A percentile compares a stretch with the other conserved stretches of the same genome.
These are phyloP conservation scores for Silurus glanis DNA, from an alignment of 2,113 vertebrate species.

Conservation along the genomic window DNA sequence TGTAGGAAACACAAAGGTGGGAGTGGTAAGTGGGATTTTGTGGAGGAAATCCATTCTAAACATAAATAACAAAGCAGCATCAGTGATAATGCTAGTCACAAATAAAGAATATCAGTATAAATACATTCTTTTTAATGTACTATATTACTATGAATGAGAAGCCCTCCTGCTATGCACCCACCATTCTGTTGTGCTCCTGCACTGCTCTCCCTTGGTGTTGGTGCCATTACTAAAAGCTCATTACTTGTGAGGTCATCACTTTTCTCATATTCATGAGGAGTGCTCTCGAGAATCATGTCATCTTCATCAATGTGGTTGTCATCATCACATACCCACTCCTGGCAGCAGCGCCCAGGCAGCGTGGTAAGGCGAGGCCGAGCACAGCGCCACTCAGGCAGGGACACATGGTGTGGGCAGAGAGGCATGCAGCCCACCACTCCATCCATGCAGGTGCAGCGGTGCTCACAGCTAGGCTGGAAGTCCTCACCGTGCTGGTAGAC, in stretches of 20 bases:
- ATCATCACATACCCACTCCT: constrained; percentile 63
- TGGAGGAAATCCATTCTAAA: constrained; percentile 55
- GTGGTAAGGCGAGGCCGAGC: constrained; percentile 54
- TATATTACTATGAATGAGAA: background rate
- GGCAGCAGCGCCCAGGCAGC: constrained; percentile 60
- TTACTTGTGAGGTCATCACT: constrained; percentile 49
- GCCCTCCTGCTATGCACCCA: background rate
- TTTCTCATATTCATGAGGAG: background rate
- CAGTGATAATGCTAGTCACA: background rate
- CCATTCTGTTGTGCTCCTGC: constrained; percentile 47
- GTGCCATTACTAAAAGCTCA: constrained; percentile 51
- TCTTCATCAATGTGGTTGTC: constrained; percentile 58
- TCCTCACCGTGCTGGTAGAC: constrained; percentile 66
- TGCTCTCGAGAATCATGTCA: constrained; percentile 1
- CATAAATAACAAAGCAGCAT: background rate
- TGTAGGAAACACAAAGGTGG: constrained; percentile 57
- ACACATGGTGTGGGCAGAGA: constrained; percentile 61
- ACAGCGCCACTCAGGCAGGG: constrained; percentile 59
- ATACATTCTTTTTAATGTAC: background rate
- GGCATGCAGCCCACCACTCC: constrained; percentile 66
- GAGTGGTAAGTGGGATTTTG: constrained; percentile 26
- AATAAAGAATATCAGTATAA: background rate
- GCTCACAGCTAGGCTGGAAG: constrained; percentile 64
- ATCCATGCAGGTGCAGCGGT: constrained; percentile 67
- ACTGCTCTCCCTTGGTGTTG: constrained; percentile 42